Evolutionary conservation across 1,140 invertebrate species (phyloP).

Genomic region (Bombus terrestris): DNA sequence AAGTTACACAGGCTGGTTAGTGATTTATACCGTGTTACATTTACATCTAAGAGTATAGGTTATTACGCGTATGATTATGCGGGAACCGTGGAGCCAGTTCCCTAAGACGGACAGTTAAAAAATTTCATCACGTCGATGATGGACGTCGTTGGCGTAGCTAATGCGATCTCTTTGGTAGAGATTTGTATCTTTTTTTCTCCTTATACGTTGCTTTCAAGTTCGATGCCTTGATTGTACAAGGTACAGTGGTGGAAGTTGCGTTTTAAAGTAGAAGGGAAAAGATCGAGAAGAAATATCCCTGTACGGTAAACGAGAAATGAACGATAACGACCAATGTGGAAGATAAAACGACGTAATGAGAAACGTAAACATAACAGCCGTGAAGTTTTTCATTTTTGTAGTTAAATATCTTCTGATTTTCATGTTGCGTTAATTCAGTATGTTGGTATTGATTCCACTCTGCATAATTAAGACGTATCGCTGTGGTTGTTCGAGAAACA

Average conservation of each 20-base stretch:
- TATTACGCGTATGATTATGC: slow-evolving; percentile 20
- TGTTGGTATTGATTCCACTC: not conserved
- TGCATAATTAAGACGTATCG: not conserved
- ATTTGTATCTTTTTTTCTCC: not conserved
- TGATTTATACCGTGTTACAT: slow-evolving; percentile 26
- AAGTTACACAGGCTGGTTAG: not conserved
- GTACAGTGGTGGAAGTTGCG: no score
- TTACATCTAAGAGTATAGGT: slow-evolving; percentile 8
- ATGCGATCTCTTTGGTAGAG: not conserved
- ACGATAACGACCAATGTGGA: no score
- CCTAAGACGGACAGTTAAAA: not conserved
- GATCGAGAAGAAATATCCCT: not conserved
- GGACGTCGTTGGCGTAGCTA: not conserved
- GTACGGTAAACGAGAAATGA: not conserved
- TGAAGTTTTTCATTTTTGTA: not conserved
- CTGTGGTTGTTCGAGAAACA: not conserved
- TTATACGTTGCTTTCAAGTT: not conserved
- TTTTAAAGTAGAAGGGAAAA: not conserved
- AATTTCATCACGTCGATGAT: not conserved
- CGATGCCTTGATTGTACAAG: not conserved
- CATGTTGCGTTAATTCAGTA: not conserved
- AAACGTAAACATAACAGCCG: not conserved
- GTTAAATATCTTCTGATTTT: not conserved
- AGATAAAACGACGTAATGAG: not conserved
- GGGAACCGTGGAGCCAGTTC: not conserved